Base-by-base conservation (phyloP, 2,113 vertebrate genomes). In the Tiliqua scincoides region DNA sequence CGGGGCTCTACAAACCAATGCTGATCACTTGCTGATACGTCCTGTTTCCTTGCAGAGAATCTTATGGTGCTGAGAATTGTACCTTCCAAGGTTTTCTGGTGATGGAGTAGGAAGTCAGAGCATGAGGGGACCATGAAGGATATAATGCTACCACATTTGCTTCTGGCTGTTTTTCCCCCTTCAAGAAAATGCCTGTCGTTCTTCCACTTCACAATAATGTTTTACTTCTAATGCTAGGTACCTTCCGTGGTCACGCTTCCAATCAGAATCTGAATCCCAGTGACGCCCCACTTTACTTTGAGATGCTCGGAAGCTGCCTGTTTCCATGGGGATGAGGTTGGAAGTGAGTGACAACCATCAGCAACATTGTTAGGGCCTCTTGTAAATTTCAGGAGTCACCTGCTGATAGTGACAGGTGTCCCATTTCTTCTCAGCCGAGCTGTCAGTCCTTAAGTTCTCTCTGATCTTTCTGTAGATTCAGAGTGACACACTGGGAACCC, bases 391-490 rank as follows among this genome's bases (percentile, higher is more conserved):
- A 43, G 21, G 54, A 21, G 21, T 11, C 12, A 63, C 54, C 62
- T 68, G 35, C 0, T 0, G 59, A 37, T 11, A 11, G 30, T 73
- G 6, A 67, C 18, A 0, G 0, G 0, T 2, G 20, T 73, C 68
- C 67, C 1, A 0, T 20, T 89, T 74, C 54, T 82, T 81, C 75
- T 54, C 3, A 0, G 54, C 20, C 6, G 2, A n/a, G 43, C 70
- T 75, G 79, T 65, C 37, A 62, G 52, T 6, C 1, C 23, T 59
- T 30, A 48, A 70, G 48, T 68, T n/a, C 25, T 68, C 72, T 87
- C 73, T 87, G 79, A 76, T 67, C 62, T 75, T 43, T 25, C 48
- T n/a, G 23, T 48, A 40, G 65, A 83, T 62, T 71, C 54, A 78
- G 7, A 83, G 86, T 35, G 10, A 78, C 54, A 17, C 30, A 1